Conservation (phyloP, 1,140 invertebrate genomes). For the Octopus sinensis region DNA sequence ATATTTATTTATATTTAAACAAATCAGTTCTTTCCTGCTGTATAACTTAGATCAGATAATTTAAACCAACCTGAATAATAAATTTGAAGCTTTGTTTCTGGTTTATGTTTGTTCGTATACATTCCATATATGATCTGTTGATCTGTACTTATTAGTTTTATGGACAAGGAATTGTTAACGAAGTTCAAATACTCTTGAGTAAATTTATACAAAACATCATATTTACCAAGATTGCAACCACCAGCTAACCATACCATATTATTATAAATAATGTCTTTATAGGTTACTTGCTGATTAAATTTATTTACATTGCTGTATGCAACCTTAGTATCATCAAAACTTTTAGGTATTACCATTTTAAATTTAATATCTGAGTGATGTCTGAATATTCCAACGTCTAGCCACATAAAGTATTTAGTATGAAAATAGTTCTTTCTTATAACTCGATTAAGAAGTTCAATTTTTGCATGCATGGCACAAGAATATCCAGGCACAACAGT, state of each 20-base stretch:
- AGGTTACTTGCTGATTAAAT: constrained; percentile 25
- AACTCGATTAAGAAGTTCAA: constrained; percentile 37
- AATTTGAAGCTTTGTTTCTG: constrained; percentile 4
- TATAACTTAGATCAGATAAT: not conserved
- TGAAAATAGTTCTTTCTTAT: constrained; percentile 31
- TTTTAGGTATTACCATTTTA: constrained; percentile 37
- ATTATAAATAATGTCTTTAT: constrained; percentile 29
- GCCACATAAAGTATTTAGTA: constrained; percentile 44
- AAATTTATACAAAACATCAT: constrained; percentile 22
- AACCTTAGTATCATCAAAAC: constrained; percentile 40
- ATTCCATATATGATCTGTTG: constrained; percentile 41
- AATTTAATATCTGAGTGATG: constrained; percentile 28
- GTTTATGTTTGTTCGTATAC: constrained; percentile 15
- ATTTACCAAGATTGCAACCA: constrained; percentile 31
- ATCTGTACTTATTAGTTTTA: constrained; percentile 40
- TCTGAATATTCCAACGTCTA: constrained; percentile 46
- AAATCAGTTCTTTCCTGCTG: not conserved
- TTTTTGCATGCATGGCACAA: constrained; percentile 51
- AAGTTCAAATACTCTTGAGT: constrained; percentile 6
- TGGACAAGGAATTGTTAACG: constrained; percentile 32
- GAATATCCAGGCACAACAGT: constrained; percentile 41
- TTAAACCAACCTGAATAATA: constrained; percentile 18
- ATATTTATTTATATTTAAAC: too few relatives aligned
- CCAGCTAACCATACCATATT: constrained; percentile 44
- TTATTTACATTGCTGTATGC: constrained; percentile 37